Evolutionary conservation across 2,113 vertebrate species (phyloP), one percentile per base, ranked within the genome.

Genomic region (Ceyx margarethae): DNA sequence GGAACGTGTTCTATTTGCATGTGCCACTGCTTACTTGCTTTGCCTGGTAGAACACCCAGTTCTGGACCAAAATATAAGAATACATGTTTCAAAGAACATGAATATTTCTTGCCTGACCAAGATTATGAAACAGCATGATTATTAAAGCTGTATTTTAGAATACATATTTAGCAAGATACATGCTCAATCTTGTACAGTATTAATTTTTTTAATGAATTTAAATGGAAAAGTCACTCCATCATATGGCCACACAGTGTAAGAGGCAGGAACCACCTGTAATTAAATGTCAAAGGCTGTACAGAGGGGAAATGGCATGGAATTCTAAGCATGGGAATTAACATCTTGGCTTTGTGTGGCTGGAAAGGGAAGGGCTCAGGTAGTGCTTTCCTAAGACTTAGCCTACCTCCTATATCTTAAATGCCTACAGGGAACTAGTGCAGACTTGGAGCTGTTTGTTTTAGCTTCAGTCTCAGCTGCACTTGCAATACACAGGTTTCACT

Each of bases 1-100:
- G 43, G 78, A 91, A 66, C 0, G 1, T 78, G 42, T 78, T 88
- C 7, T 48, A 91, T 92, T 95, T 96, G 96, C 96, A 95, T 96
- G 96, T 91, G 50, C 64, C 75, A 69, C 85, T 91, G 84, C 83
- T 96, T 91, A 91, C 68, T 85, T 87, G 80, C 84, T 80, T 94
- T 96, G 58, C 78, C 91, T 82, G 58, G 40, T 82, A 84, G 51
- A 95, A 71, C 80, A 91, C 65, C 45, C 85, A 79, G 62, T 94
- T 96, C 88, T 94, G 82, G 54, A 74, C 58, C 84, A 75, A 89
- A 85, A 91, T 56, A 51, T 35, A 85, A 80, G 37, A 93, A 81
- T 78, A 74, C 11, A 6, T 35, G 11, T 76, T 29, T 94, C 51
- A 37, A 73, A 87, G 80, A 12, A 22, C 8, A 1, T 64, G 83